Base-by-base conservation (phyloP, 2,113 vertebrate species). In the Bubo bubo region DNA sequence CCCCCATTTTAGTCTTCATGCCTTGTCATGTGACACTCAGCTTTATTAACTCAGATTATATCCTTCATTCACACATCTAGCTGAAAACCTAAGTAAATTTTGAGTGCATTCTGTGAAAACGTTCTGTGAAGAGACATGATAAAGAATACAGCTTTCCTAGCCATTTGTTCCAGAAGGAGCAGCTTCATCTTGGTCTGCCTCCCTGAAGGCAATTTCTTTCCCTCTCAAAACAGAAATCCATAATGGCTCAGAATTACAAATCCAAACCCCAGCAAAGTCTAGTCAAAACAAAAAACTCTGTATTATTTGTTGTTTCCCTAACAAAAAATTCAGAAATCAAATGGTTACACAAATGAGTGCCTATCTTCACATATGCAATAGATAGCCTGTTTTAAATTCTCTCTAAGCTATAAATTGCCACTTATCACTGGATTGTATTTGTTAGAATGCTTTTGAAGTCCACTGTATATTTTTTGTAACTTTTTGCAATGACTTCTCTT, bases 11-110 rank as follows among this genome's bases (percentile, higher is more conserved):
- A 71, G 56, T 91, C 84, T 86, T 81, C 66, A 14, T 94, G 77
- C 77, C 59, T 90, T 79, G 90, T 88, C 87, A 88, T 90, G 64
- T 64, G 81, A 93, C 87, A 95, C 82, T 90, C 76, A 58, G 70
- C 56, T 87, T 94, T 94, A 56, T 91, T 96, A 93, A 72, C 53
- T 87, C 70, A 85, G 87, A 49, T 82, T 2, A 0, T 68, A 82
- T 72, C 87, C 58, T 85, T 85, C 77, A 81, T 43, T 92, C n/a
- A 27, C 52, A 81, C 47, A 79, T 81, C 66, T 79, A 77, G 49
- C 43, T 75, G 90, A 93, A 94, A 89, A 79, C 34, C 43, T 67
- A 55, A 74, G 64, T 86, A 63, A 83, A 72, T 82, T 93, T 67
- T 74, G 47, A 74, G 35, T 14, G 4, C 9, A 28, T 59, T 45